Evolutionary conservation across 2,888 invertebrate genomes (phyloP).

Genomic region (Heliconius ethilla): DNA sequence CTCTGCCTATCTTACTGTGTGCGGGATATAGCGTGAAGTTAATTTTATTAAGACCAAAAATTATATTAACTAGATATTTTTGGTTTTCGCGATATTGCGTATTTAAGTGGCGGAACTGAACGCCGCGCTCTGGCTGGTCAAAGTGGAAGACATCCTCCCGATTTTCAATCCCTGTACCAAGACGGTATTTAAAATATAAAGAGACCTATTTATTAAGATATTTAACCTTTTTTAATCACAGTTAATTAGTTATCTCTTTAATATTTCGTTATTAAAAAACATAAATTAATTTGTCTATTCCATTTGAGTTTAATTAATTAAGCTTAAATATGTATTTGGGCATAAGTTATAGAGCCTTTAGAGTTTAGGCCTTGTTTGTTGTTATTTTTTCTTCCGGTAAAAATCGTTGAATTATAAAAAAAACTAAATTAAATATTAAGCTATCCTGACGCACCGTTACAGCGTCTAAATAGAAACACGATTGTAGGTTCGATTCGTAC

Average conservation of each 20-base stretch:
- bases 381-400: background rate
- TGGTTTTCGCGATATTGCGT: background rate
- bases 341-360: background rate
- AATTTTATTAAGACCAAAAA: no score
- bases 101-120: background rate
- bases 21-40: no score
- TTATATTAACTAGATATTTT: no score
- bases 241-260: background rate
- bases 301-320: background rate
- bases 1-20: no score
- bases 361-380: background rate
- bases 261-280: slow-evolving; percentile 10
- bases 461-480: no score
- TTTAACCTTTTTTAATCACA: background rate
- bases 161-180: no score
- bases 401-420: background rate
- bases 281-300: background rate
- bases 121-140: background rate
- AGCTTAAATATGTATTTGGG: background rate
- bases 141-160: background rate
- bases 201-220: no score
- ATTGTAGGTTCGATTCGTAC: background rate
- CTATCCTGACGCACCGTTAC: no score
- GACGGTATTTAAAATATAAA: background rate
- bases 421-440: no score